Base-by-base conservation (phyloP, 2,113 vertebrate species). In the Hippocampus barbouri region DNA sequence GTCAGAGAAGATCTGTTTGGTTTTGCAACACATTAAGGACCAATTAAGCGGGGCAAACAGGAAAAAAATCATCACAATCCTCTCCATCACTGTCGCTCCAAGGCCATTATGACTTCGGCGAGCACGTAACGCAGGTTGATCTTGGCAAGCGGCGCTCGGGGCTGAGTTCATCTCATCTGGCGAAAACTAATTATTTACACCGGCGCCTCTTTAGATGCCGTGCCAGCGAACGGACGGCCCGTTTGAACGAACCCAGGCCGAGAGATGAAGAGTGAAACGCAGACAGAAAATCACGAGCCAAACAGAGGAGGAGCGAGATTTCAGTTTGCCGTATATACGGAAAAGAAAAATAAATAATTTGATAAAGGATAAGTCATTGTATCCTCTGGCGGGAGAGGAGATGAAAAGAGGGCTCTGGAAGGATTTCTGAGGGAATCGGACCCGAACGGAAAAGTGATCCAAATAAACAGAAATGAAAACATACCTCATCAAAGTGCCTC, bases 401-500 rank as follows among this genome's bases (percentile, higher is more conserved):
- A 91, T 91, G 89, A 90, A 91, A 89, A 81, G 81, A 87, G 78
- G 27, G 23, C 53, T 85, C 60, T 77, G 75, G 80, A 70, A 82
- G 83, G 83, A 89, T 84, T 87, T 89, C 77, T 87, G 78, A 89
- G 40, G 79, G 87, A 88, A 30, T 68, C 76, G 87, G 86, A 81
- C 72, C 81, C 73, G 84, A 88, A 86, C 84, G 82, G 69, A 84
- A 79, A 86, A 90, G 77, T 77, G 73, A 89, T 80, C 89, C 77
- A 88, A 91, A 91, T 90, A 91, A 93, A 92, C 90, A 92, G 81
- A 78, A 87, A 88, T 76, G 81, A 90, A 90, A 90, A 88, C 89
- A 88, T 91, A 98, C 96, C 95, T 98, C 94, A 90, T 97, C 95
- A 93, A 98, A 97, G 91, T 98, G 96, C 82, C 92, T 95, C 77